phyloP scores from a whole-genome alignment of 2,113 vertebrate genomes.

The Tiliqua scincoides region DNA sequence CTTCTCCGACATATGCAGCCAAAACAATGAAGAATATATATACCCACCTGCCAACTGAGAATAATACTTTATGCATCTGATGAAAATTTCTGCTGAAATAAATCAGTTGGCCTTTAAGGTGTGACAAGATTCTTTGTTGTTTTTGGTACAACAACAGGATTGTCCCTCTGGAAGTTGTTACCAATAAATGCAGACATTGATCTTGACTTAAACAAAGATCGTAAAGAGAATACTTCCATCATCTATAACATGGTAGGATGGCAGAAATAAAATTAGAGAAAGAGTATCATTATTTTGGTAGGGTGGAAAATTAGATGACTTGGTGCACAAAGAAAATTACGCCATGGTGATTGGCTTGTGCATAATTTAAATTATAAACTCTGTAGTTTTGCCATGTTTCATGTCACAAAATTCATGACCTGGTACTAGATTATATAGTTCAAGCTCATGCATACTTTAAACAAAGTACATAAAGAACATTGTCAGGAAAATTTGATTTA shows the following conservation, averaged over 20 bases:
- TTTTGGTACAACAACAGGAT: not conserved
- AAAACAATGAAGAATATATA: no score
- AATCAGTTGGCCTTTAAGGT: no score
- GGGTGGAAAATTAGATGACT: conserved; percentile 52
- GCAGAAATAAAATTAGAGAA: conserved; percentile 67
- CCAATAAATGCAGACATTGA: conserved; percentile 45
- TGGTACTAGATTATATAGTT: conserved; percentile 29
- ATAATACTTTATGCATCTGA: no score
- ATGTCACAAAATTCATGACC: conserved; percentile 54
- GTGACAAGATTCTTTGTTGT: not conserved
- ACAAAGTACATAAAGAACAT: conserved; percentile 33
- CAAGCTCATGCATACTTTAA: conserved; percentile 36
- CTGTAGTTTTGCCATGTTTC: conserved; percentile 26
- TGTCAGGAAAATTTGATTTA: conserved; percentile 37
- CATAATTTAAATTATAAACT: conserved; percentile 56
- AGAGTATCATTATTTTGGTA: conserved; percentile 47
- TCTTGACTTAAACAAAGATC: conserved; percentile 50
- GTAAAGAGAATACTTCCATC: conserved; percentile 56
- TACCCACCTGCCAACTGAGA: no score
- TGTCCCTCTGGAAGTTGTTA: not conserved
- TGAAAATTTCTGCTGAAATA: no score
- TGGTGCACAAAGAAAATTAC: conserved; percentile 44
- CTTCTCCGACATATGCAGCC: no score
- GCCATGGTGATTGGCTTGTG: conserved; percentile 30
- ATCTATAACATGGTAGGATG: conserved; percentile 60